Evolutionary conservation across 2,113 vertebrate species (phyloP).

Genomic region (Theropithecus gelada): DNA sequence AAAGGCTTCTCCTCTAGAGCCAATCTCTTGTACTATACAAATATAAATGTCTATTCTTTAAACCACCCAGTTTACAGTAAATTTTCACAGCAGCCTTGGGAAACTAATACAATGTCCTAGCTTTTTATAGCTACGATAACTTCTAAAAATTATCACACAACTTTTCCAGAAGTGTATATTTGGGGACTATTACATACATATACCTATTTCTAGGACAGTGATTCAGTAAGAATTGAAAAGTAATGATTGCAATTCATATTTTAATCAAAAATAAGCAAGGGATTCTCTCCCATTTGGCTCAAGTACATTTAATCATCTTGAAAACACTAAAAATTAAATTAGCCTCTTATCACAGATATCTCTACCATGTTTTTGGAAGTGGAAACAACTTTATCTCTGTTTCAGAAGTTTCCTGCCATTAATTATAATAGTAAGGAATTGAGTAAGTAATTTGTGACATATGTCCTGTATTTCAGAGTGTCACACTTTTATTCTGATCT

Average conservation of each 20-base stretch:
- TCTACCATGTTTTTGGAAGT: not conserved
- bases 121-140: not conserved
- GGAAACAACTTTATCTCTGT: not conserved
- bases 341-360: not conserved
- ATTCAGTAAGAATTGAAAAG: not conserved
- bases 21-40: not conserved
- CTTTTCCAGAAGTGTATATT: not conserved
- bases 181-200: not conserved
- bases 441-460: not conserved
- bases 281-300: not conserved
- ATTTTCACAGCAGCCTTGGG: not conserved
- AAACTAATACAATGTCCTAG: not conserved
- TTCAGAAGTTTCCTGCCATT: not conserved
- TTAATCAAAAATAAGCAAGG: not conserved
- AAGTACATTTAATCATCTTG: not conserved
- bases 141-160: not conserved
- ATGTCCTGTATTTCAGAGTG: not conserved
- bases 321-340: conserved; percentile 1
- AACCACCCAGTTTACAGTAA: not conserved
- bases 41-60: not conserved
- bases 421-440: not conserved
- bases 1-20: not conserved
- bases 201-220: not conserved
- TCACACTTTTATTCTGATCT: not conserved
- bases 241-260: not conserved